A percentile compares a stretch with the other conserved stretches of the same genome.
Evolutionary conservation across 2,888 invertebrate species (phyloP).

Genomic region (Drosophila melanocephala): DNA sequence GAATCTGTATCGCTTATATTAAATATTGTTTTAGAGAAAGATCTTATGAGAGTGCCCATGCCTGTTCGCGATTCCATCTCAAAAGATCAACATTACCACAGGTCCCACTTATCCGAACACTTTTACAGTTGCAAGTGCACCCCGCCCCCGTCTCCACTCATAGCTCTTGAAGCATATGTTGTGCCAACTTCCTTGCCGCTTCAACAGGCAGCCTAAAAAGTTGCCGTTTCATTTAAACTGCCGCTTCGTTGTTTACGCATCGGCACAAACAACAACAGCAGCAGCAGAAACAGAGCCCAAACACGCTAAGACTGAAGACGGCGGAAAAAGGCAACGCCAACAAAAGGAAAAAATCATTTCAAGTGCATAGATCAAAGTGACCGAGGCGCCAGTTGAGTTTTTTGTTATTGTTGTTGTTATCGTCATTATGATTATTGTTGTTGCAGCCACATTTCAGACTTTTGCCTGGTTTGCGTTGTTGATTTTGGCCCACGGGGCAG

Average conservation of each 20-base stretch:
- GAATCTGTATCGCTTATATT: background rate
- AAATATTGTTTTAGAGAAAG: conserved; percentile 5
- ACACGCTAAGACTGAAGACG: conserved; percentile 20
- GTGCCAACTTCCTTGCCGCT: conserved; percentile 67
- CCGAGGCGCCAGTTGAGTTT: conserved; percentile 67
- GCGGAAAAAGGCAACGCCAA: conserved; percentile 33
- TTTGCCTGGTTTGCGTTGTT: conserved; percentile 49
- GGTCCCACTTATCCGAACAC: conserved; percentile 49
- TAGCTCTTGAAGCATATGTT: conserved; percentile 47
- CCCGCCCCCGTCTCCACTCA: background rate
- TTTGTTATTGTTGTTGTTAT: conserved; percentile 22
- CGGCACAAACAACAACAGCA: conserved; percentile 58
- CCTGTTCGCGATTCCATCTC: conserved; percentile 12
- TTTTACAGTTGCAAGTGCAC: conserved; percentile 51
- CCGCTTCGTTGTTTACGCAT: conserved; percentile 77
- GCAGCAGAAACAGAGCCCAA: conserved; percentile 28
- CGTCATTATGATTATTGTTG: conserved; percentile 25
- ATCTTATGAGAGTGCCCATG: conserved; percentile 18
- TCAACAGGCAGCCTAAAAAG: conserved; percentile 63
- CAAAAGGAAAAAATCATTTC: conserved; percentile 69
- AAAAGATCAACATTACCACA: conserved; percentile 36
- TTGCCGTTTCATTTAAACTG: conserved; percentile 77
- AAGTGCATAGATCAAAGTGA: conserved; percentile 79
- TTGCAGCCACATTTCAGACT: conserved; percentile 41
- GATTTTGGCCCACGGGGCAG: conserved; percentile 60